Base-by-base conservation (phyloP, 2,888 invertebrate genomes). In the Andrena dorsata region DNA sequence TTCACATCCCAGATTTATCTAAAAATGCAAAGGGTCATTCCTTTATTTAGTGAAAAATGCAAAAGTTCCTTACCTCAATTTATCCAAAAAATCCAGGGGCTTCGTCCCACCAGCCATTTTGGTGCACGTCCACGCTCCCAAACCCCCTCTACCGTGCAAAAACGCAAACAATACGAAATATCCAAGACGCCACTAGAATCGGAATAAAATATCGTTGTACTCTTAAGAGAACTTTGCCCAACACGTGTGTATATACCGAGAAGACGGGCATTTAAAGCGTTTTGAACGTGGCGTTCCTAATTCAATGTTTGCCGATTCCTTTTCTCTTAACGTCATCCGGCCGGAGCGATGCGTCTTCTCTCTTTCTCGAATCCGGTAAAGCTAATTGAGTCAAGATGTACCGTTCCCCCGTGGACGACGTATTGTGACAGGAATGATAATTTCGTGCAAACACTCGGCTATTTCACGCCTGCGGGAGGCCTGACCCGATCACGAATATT, bases 391-490 rank as follows among this genome's bases (percentile, higher is more conserved):
- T 76, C 76, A 73, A 80, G 74, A 84, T 53, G 53, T 66, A 77
- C 68, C 69, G 69, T 76, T 73, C 60, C 73, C 58, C 49, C 28
- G 56, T 68, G 74, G 63, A 56, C 76, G 79, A 84, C 76, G 83
- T 87, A 87, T 88, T 82, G 83, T 83, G 89, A 88, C 87, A 87
- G 83, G 87, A 87, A 85, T 77, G 85, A 88, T 88, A 87, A 80
- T 88, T 88, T 83, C 87, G 82, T 85, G 86, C 86, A 85, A 86
- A 85, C 80, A 79, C 76, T 71, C 76, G 85, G 82, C 80, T 82
- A 84, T 88, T 90, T 86, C 88, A 75, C 87, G 80, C 88, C 90
- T 80, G 89, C 90, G 84, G 90, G 90, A 86, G 84, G 84, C 85
- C 89, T 80, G 83, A 58, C 87, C 56, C 81, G 87, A 88, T 88